Base-by-base conservation (phyloP, 2,888 invertebrate species). In the Ophion slaviceki region DNA sequence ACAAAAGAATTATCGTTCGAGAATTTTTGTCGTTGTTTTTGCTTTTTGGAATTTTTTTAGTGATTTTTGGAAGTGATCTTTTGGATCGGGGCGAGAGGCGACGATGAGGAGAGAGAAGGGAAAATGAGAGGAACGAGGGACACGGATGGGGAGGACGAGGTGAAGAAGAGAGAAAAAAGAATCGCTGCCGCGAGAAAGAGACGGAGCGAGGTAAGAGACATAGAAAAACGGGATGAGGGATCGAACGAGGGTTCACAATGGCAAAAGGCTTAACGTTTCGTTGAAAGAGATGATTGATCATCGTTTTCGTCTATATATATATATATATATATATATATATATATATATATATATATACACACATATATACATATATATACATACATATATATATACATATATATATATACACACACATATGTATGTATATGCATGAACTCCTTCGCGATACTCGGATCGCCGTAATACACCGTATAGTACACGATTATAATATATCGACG, bases 281-380 rank as follows among this genome's bases (percentile, higher is more conserved):
- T 80, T 86, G 87, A 87, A 85, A 83, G 83, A 86, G 85, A 88
- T 88, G 88, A 88, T 88, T 88, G 84, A 88, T 88, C 86, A 86
- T 87, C 84, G 81, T 84, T 84, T 80, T 83, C 70, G 67, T 59
- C 64, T 45, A 11, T 45, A 45, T 11, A 32, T 45, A 10, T 45
- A 45, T 8, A 45, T 6, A 45, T 45, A 45, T 0, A 11, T 11
- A 45, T 6, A 45, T 6, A 8, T 45, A 45, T 11, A 8, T 10
- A 8, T 11, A 45, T 4, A 32, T 32, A 32, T 20, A 2, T 75
- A 45, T 17, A 17, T 76, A n/a, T 71, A 32, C n/a, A n/a, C n/a
- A n/a, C 36, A 59, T 47, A 2, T 47, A 14, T 47, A 4, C 17
- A 4, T 47, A 14, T 47, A 11, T 28, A 79, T 20, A 10, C 3